These are phyloP conservation scores for Scaptomyza pallida DNA, from an alignment of 1,140 invertebrate species.

Conservation along the genomic window DNA sequence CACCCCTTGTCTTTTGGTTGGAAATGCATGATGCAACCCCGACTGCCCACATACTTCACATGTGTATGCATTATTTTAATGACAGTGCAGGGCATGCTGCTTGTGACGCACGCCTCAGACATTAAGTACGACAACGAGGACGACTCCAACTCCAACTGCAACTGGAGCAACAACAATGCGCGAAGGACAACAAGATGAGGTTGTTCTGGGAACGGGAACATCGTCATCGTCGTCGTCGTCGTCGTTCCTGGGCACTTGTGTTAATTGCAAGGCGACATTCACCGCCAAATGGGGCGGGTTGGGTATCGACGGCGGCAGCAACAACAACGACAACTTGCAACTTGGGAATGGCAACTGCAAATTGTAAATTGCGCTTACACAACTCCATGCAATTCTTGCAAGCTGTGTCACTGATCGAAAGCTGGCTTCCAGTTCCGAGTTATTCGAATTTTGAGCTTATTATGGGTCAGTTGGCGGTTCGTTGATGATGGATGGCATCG, in stretches of 20 bases:
- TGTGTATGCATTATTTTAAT: constrained; percentile 83
- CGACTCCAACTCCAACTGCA: constrained; percentile 38
- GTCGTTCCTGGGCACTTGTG: constrained; percentile 63
- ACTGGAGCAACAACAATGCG: constrained; percentile 53
- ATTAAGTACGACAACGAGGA: constrained; percentile 65
- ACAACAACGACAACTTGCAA: constrained; percentile 31
- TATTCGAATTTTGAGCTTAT: constrained; percentile 30
- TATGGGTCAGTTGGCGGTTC: constrained; percentile 41
- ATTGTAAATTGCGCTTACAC: constrained; percentile 52
- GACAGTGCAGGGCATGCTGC: constrained; percentile 64
- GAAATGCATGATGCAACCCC: constrained; percentile 39
- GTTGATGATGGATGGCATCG: constrained; percentile 27
- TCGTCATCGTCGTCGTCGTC: constrained; percentile 10
- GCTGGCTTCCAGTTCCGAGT: constrained; percentile 6
- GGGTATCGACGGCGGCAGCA: constrained; percentile 9
- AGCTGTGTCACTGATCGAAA: constrained; percentile 40
- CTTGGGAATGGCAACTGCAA: constrained; percentile 38
- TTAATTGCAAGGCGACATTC: constrained; percentile 78
- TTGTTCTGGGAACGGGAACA: constrained; percentile 35
- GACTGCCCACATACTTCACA: constrained; percentile 76
- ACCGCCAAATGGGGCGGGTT: constrained; percentile 60
- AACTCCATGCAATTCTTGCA: constrained; percentile 38
- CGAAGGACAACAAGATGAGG: constrained; percentile 66
- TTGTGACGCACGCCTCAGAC: constrained; percentile 72
- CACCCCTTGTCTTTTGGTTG: background rate